phyloP scores from a whole-genome alignment of 2,113 vertebrate species.

The Antennarius striatus region DNA sequence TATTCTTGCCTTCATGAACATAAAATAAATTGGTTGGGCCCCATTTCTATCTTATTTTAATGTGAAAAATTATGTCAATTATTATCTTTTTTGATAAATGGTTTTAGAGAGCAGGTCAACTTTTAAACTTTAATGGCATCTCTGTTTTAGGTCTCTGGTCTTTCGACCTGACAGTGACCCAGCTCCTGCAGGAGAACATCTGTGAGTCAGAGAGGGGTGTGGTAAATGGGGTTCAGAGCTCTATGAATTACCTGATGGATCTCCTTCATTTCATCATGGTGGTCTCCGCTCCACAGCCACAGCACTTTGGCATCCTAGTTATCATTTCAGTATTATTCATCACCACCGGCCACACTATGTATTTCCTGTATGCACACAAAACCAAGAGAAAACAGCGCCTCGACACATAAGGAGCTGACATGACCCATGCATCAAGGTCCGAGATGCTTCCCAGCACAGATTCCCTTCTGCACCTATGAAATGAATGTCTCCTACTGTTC shows the following conservation, averaged over 20 bases:
- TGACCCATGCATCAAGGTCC: constrained; percentile 19
- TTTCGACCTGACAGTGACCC: constrained; percentile 81
- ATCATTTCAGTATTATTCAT: constrained; percentile 83
- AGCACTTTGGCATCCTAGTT: constrained; percentile 77
- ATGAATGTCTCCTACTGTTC: constrained; percentile 67
- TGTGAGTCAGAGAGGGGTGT: constrained; percentile 79
- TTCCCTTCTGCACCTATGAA: constrained; percentile 66
- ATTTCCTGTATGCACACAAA: constrained; percentile 80
- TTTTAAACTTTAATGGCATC: constrained; percentile 13
- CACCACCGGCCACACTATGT: constrained; percentile 78
- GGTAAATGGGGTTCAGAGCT: constrained; percentile 82
- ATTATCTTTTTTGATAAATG: too few species aligned
- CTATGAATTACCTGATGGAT: constrained; percentile 85
- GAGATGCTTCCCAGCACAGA: constrained; percentile 43
- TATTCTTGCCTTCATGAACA: not conserved
- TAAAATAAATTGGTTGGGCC: not conserved
- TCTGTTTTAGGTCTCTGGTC: constrained; percentile 78
- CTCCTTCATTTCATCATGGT: constrained; percentile 80
- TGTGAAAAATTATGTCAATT: not conserved
- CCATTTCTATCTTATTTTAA: not conserved
- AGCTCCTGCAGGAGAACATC: constrained; percentile 82
- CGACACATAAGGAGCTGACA: constrained; percentile 58
- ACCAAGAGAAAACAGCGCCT: constrained; percentile 73
- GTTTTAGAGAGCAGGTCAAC: too few species aligned
- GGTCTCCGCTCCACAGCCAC: constrained; percentile 75